Conservation (phyloP, 2,888 invertebrate species). For the Cheilosia grossa region DNA sequence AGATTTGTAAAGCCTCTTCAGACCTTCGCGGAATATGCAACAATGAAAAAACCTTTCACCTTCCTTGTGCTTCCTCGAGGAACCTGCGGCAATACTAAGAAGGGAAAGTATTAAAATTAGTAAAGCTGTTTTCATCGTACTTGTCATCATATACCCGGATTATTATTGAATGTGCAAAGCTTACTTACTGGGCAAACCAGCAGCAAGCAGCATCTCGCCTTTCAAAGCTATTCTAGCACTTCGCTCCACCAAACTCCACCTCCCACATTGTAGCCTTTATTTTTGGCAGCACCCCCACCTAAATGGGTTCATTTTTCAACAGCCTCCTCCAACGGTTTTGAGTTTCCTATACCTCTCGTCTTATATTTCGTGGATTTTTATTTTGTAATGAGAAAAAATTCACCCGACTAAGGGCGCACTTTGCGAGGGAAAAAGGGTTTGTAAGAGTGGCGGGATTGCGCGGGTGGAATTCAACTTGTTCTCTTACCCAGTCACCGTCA, state of each 20-base stretch:
- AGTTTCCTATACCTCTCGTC: constrained; percentile 22
- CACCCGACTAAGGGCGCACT: constrained; percentile 48
- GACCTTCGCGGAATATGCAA: no score
- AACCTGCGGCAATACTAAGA: no score
- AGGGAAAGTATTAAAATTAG: no score
- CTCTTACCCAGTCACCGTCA: constrained; percentile 55
- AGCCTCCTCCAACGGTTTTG: constrained; percentile 54
- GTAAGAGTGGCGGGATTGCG: constrained; percentile 8
- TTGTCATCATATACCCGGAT: background rate
- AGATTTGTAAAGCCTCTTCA: no score
- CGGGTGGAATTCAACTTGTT: constrained; percentile 45
- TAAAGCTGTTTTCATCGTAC: no score
- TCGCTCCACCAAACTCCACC: constrained; percentile 1
- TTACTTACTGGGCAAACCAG: background rate
- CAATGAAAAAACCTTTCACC: no score
- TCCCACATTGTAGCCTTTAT: constrained; percentile 26
- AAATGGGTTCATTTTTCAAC: constrained; percentile 35
- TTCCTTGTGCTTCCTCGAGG: no score
- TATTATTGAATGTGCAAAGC: background rate
- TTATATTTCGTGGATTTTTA: constrained; percentile 27
- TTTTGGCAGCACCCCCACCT: constrained; percentile 26
- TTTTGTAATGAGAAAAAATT: constrained; percentile 70
- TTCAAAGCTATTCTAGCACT: constrained; percentile 7
- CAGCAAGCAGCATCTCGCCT: background rate
- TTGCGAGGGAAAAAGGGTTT: constrained; percentile 66